Base-by-base conservation (phyloP, 2,113 vertebrate species). In the Butastur rufipennis region DNA sequence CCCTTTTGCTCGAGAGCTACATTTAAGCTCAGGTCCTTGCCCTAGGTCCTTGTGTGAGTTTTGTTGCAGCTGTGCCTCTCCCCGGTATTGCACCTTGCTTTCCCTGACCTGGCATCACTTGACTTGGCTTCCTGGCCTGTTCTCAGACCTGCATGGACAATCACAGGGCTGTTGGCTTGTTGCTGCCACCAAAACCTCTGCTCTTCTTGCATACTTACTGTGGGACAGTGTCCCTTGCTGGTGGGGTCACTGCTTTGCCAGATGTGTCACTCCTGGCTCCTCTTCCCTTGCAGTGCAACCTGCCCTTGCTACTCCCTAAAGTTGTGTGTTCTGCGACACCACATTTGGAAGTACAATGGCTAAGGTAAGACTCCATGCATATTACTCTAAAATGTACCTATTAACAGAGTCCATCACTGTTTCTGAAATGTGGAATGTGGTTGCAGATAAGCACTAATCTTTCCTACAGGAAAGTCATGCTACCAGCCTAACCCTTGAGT, bases 191-290 rank as follows among this genome's bases (percentile, higher is more conserved):
- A 42, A 53, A 29, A 53, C 26, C 4, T 67, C 36, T 34, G 47
- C 40, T 50, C 9, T 71, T 59, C 38, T 50, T 68, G 14, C 18
- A 19, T 3, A 14, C 22, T 23, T 56, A 5, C 3, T 72, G 31
- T 42, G 66, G n/a, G 14, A 17, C 0, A 1, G 7, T 25, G 45
- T 29, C 27, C 4, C 18, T 40, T 3, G 0, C 13, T 66, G 31
- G 10, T 43, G 25, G 34, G 36, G 22, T 81, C 34, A 22, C 13
- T 81, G 42, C 25, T 16, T 36, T 73, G 38, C 18, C 66, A 58
- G 31, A 8, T 7, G 62, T 20, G 13, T 38, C 58, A 63, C 19
- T 63, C 45, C 48, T 68, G 10, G 9, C 14, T 55, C 21, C 34
- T 48, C 26, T 70, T 73, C 32, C 52, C 32, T 36, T 42, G 5